Evolutionary conservation across 2,888 invertebrate genomes (phyloP), one percentile per base, ranked within the genome.

Genomic region (Eledona agricola): DNA sequence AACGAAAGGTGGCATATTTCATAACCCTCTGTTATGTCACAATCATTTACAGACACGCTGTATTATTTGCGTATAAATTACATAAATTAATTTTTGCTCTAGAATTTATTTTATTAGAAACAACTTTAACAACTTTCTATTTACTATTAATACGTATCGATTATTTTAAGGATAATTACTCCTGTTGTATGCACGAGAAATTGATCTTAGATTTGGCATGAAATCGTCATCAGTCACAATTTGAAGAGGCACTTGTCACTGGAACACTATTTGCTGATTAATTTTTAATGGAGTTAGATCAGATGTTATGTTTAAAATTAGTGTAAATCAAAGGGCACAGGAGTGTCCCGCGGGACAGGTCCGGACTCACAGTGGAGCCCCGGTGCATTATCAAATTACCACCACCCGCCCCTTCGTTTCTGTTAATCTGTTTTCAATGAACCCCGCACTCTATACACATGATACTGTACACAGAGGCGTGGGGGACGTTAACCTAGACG

Each of bases 301-400:
- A 74, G 75, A 75, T 76, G 75, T 74, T 75, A 75, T 76, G 75
- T 76, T 76, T 76, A 75, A 77, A 76, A 76, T 77, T 76, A 76
- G 76, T 74, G 72, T 73, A 76, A 77, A 77, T 77, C 76, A 77
- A 77, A 76, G 77, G 76, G 76, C 75, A 69, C 67, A 64, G 67
- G 64, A 55, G 62, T 55, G 66, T 70, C 73, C 65, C 68, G 53
- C 50, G 70, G 63, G 71, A 67, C 60, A 59, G 65, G 57, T 45
- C 65, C 54, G 60, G 51, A 49, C 70, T 60, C 62, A 46, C n/a
- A n/a, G 58, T 70, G 72, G 70, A 66, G 58, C 60, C 60, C 63
- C 67, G 64, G 72, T 74, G 76, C 76, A 77, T 77, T 77, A 77
- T 77, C 77, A 77, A 77, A 77, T 77, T 77, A 77, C 76, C 76